Percentiles rank a stretch among this genome's conserved stretches.
Conservation (phyloP, 2,113 vertebrate species). For the Lonchura striata region DNA sequence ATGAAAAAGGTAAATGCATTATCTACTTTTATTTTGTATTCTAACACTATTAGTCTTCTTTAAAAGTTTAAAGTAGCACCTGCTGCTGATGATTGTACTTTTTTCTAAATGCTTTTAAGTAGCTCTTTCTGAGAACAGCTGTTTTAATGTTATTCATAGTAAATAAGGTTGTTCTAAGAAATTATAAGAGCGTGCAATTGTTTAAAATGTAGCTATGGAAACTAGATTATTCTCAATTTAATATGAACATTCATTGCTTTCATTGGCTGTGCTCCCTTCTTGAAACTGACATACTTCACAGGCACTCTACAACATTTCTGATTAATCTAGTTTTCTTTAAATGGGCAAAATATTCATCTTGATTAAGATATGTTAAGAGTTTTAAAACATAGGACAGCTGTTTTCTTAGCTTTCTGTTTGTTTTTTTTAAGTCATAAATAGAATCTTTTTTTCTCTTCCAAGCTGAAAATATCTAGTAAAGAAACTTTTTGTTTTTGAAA, state of each 20-base stretch:
- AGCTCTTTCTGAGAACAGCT: background rate
- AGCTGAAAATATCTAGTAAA: slow-evolving; percentile 13
- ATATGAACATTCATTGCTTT: slow-evolving; percentile 28
- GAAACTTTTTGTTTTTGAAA: slow-evolving; percentile 1
- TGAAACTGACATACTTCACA: background rate
- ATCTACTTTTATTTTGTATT: background rate
- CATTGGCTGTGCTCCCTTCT: slow-evolving; percentile 23
- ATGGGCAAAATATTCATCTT: slow-evolving; percentile 10
- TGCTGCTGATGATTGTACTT: background rate
- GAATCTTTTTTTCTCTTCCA: background rate
- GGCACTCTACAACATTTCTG: background rate
- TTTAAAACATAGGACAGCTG: background rate
- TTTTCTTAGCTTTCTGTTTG: background rate
- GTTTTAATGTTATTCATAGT: slow-evolving; percentile 6
- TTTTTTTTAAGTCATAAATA: background rate
- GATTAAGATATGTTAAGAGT: background rate
- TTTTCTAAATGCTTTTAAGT: background rate
- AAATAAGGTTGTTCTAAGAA: slow-evolving; percentile 20
- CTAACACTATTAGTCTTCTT: background rate
- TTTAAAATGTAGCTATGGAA: slow-evolving; percentile 43
- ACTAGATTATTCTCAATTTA: slow-evolving; percentile 11
- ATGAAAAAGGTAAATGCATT: background rate
- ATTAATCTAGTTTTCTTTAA: slow-evolving; percentile 30
- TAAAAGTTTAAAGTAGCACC: background rate
- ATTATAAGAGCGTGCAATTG: background rate